Evolutionary conservation across 1,140 invertebrate genomes (phyloP).

Genomic region (Trissolcus basalis): DNA sequence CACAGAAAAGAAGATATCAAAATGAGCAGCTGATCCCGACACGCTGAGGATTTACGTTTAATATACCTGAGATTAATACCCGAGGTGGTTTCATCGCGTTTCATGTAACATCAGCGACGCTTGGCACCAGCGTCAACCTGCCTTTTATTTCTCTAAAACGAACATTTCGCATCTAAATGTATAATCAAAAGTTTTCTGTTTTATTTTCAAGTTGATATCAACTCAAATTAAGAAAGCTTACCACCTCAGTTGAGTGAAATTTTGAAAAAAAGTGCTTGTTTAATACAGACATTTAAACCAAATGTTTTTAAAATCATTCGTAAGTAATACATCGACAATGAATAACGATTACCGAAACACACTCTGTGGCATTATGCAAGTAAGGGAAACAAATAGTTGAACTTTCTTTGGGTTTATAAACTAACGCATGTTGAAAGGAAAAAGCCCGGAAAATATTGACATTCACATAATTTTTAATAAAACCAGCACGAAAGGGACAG

Average conservation of each 20-base stretch:
- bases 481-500: conserved; percentile 12
- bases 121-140: conserved; percentile 14
- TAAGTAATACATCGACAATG: too few species aligned
- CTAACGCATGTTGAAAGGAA: too few species aligned
- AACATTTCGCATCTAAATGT: conserved; percentile 4
- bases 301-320: too few species aligned
- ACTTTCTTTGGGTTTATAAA: not conserved
- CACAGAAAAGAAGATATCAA: conserved; percentile 60
- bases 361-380: not conserved
- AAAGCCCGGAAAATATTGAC: conserved; percentile 4
- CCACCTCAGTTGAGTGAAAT: too few species aligned
- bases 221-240: too few species aligned
- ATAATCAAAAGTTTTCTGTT: not conserved
- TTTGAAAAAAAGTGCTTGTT: too few species aligned
- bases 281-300: too few species aligned
- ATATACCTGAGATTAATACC: conserved; percentile 54
- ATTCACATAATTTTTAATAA: conserved; percentile 30
- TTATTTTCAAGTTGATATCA: too few species aligned
- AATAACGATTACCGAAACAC: too few species aligned
- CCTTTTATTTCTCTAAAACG: conserved; percentile 15
- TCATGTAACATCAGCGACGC: conserved; percentile 25
- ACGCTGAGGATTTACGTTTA: conserved; percentile 44
- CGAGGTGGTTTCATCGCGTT: conserved; percentile 59
- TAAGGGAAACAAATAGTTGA: conserved; percentile 21
- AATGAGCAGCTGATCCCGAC: conserved; percentile 46